Evolutionary conservation across 2,888 invertebrate genomes (phyloP).

Genomic region (Noctua comes): DNA sequence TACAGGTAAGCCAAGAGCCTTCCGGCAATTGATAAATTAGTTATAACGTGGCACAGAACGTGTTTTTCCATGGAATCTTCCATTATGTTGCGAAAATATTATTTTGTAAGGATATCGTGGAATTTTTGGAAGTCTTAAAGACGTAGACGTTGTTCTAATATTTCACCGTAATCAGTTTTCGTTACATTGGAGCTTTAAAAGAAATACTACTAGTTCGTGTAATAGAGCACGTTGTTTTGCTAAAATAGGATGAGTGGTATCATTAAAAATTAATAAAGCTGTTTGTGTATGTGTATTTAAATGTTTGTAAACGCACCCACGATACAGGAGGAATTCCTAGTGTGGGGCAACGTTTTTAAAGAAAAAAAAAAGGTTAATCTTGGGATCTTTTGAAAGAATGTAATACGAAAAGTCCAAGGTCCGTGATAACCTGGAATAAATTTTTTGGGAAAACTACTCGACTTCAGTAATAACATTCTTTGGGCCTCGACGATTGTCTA

Average conservation of each 20-base stretch:
- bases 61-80: neutral
- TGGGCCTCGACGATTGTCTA: neutral
- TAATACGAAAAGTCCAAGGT: no score
- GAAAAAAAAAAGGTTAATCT: no score
- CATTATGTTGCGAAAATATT: neutral
- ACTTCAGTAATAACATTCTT: neutral
- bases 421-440: no score
- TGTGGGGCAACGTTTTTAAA: no score
- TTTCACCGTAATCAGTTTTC: neutral
- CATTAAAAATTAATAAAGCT: neutral
- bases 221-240: neutral
- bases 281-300: no score
- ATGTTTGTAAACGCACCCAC: no score
- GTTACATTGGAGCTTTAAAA: neutral
- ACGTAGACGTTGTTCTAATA: neutral
- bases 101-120: neutral
- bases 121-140: neutral
- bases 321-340: no score
- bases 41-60: neutral
- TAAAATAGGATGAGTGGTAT: neutral
- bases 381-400: neutral
- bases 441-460: neutral
- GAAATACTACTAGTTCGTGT: neutral
- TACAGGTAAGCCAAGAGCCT: slow-evolving; percentile 90
- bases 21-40: neutral